A percentile compares a stretch with the other conserved stretches of the same genome.
phyloP scores from a whole-genome alignment of 1,140 invertebrate species.

The Onthophagus taurus region DNA sequence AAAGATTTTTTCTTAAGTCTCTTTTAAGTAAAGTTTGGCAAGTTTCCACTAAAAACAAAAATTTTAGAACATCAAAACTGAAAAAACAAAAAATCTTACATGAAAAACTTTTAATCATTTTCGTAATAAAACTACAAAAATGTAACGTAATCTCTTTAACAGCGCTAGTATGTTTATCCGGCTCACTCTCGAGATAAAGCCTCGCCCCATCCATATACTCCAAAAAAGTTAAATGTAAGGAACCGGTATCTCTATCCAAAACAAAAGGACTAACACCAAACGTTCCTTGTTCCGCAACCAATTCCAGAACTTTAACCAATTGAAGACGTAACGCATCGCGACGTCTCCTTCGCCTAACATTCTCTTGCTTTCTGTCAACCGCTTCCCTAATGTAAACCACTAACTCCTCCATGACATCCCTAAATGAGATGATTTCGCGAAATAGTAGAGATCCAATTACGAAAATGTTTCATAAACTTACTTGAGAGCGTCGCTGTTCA shows the following conservation, averaged over 20 bases:
- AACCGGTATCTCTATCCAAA: slow-evolving; percentile 71
- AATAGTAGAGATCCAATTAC: slow-evolving; percentile 5
- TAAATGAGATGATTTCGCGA: slow-evolving; percentile 35
- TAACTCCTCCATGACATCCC: slow-evolving; percentile 94
- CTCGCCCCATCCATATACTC: slow-evolving; percentile 94
- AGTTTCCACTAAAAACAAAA: slow-evolving; percentile 64
- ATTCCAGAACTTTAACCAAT: slow-evolving; percentile 80
- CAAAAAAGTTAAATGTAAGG: slow-evolving; percentile 77
- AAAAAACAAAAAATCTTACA: slow-evolving; percentile 47
- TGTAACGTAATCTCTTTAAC: slow-evolving; percentile 81
- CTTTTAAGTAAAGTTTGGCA: slow-evolving; percentile 76
- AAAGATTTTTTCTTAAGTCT: slow-evolving; percentile 78
- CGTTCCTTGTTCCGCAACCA: slow-evolving; percentile 86
- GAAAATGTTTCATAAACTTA: slow-evolving; percentile 42
- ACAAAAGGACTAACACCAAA: slow-evolving; percentile 78
- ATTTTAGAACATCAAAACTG: neutral
- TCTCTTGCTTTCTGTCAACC: slow-evolving; percentile 96
- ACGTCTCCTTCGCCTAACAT: slow-evolving; percentile 77
- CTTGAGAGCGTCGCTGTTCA: slow-evolving; percentile 88
- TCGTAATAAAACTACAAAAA: slow-evolving; percentile 88
- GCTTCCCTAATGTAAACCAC: slow-evolving; percentile 86
- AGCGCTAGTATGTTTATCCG: slow-evolving; percentile 73
- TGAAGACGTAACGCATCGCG: slow-evolving; percentile 88
- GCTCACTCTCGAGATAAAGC: slow-evolving; percentile 82
- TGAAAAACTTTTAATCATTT: slow-evolving; percentile 87